These are phyloP conservation scores for Hipposideros larvatus DNA, from an alignment of 2,797 vertebrate genomes.

Conservation along the genomic window DNA sequence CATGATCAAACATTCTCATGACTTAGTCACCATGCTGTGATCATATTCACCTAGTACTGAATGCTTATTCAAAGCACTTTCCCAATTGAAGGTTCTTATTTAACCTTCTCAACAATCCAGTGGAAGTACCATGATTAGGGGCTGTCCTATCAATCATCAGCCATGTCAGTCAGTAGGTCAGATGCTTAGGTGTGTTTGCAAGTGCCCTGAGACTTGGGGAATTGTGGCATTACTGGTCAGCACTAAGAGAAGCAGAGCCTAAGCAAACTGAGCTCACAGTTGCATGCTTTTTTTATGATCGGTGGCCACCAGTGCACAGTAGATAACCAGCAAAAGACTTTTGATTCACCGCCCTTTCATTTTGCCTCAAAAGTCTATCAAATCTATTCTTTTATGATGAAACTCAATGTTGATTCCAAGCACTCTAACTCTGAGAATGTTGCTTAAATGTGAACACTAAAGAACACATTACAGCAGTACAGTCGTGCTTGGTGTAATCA, in stretches of 20 bases:
- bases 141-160: not conserved
- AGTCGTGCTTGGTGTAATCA: not conserved
- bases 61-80: constrained; percentile 33
- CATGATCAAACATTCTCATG: not conserved
- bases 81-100: not conserved
- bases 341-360: constrained; percentile 30
- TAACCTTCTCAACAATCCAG: not conserved
- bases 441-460: constrained; percentile 13
- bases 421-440: not conserved
- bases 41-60: not conserved
- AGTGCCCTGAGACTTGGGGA: not conserved
- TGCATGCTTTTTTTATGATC: not conserved
- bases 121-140: not conserved
- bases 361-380: constrained; percentile 59
- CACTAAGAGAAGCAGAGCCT: constrained; percentile 1
- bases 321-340: not conserved
- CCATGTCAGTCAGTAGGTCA: not conserved
- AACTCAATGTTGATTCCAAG: not conserved
- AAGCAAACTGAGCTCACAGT: constrained; percentile 14
- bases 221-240: not conserved
- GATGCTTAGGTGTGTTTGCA: not conserved
- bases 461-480: not conserved
- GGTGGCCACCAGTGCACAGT: not conserved
- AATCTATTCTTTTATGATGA: constrained; percentile 38
- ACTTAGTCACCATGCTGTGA: not conserved